Base-by-base conservation (phyloP, 1,140 invertebrate species). In the Ectropis grisescens region DNA sequence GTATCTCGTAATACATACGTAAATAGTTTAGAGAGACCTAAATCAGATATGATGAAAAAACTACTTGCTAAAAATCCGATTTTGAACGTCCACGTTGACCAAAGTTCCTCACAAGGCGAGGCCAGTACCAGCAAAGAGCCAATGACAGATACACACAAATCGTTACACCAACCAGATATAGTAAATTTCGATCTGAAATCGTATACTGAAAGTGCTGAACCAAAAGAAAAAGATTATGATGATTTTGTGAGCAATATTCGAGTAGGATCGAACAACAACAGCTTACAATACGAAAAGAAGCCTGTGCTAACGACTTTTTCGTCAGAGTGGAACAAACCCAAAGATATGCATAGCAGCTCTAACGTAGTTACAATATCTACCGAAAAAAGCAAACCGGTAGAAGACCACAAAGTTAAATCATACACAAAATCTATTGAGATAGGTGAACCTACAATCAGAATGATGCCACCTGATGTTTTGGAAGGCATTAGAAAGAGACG, bases 21-120 rank as follows among this genome's bases (percentile, higher is more conserved):
- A 0, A 84, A 84, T 33, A 85, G 81, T 42, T 68, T 86, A 32
- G 85, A 86, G 57, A 61, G 74, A 49, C 72, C 81, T 4, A 83
- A 84, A 62, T 85, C 82, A 7, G 85, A 86, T 35, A 81, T 83
- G 68, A 82, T 81, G 82, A 85, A 82, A 49, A 83, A 84, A 51
- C 37, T 84, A 11, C 46, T 83, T 5, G 81, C 79, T 6, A 82
- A 83, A 58, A 83, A 82, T 57, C 82, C 80, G 0, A 80, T 79
- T 31, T 66, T 84, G 14, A 84, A 81, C 39, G 76, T 72, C 11
- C 69, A 81, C 35, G 52, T 82, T 11, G 82, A 84, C 42, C 62
- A 78, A 55, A 56, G 25, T 9, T 19, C 41, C 16, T 54, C 64
- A 34, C 76, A 60, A 39, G 55, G 47, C 35, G 60, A 69, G 47